Base-by-base conservation (phyloP, 2,888 invertebrate species). In the Dendrolimus houi region DNA sequence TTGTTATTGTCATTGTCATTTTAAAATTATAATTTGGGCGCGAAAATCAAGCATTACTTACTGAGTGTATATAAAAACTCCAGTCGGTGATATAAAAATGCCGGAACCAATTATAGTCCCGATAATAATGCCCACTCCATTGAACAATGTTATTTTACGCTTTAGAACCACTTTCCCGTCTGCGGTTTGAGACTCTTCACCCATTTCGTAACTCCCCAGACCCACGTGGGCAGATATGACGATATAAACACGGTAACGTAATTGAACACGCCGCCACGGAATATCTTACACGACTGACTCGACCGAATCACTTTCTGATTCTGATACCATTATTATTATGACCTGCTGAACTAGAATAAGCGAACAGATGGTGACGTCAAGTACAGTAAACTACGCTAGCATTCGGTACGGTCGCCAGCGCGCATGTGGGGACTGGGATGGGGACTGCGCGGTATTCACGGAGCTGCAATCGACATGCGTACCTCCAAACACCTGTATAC, bases 71-170 rank as follows among this genome's bases (percentile, higher is more conserved):
- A 79, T 70, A 74, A 93, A 94, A 63, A 95, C 95, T 67, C 95
- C 95, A 64, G 96, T 95, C n/a, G 97, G 98, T 41, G 97, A 95
- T 68, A 98, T 95, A 82, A 98, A 98, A 69, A 98, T 98, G 56
- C 98, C 98, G 60, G 97, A 93, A 54, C 98, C 98, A 65, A 97
- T 95, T 71, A 97, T 97, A 42, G 95, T 95, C 52, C 97, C 97
- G 54, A 97, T 95, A 72, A 97, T 97, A 61, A 97, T 94, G 41
- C 95, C 95, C 41, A 97, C 96, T 66, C 97, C 97, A 87, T 96
- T 96, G 69, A 95, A 90, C 54, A 97, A 91, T 42, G 96, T 96
- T 71, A 97, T 94, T 90, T 95, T 95, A 61, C 96, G 93, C 87
- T 96, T 95, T 63, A 95, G 83, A 67, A 94, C 94, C 67, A 95